Evolutionary conservation across 2,797 vertebrate genomes (phyloP), one percentile per base, ranked within the genome.

Genomic region (Aphelocoma californica): DNA sequence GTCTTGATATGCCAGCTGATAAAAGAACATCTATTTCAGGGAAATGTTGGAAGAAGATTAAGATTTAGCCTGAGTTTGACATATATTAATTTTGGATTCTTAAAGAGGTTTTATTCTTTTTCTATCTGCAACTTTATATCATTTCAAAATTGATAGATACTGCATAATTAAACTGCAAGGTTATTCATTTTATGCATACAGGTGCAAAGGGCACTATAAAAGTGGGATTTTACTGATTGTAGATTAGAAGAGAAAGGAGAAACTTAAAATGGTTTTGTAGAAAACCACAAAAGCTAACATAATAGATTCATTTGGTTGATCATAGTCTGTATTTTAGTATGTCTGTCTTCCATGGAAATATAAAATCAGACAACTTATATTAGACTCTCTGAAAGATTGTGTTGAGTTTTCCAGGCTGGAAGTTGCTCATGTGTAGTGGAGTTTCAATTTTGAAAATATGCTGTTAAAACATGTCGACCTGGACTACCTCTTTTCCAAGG

Each of bases 1-100:
- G 97, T 97, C 95, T 97, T 94, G 97, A 98, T 97, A 94, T 93
- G 93, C 95, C 95, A 92, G 91, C 83, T 97, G 97, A 98, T 98
- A 98, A 98, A 98, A 97, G 98, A 97, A 98, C 97, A 96, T 98
- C 97, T 98, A 97, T 98, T 98, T 98, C 97, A 98, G 94, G 97
- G 97, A 98, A 98, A 97, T 97, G 93, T 97, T 98, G 97, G 90
- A 21, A 90, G 96, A 97, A 97, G 97, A 98, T 98, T 98, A 98
- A 98, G 97, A 98, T 98, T 98, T 98, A 98, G 95, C 97, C 96
- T 73, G 93, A 97, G 94, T 97, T 97, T 97, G 98, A 98, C 97
- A 97, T 96, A 95, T 97, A 98, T 98, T 98, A 98, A 98, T 98
- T 98, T 98, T 94, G 94, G 97, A 98, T 97, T 97, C 96, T 97